These are phyloP conservation scores for Campopleginae sp. DNA, from an alignment of 2,888 invertebrate species.

Conservation along the genomic window DNA sequence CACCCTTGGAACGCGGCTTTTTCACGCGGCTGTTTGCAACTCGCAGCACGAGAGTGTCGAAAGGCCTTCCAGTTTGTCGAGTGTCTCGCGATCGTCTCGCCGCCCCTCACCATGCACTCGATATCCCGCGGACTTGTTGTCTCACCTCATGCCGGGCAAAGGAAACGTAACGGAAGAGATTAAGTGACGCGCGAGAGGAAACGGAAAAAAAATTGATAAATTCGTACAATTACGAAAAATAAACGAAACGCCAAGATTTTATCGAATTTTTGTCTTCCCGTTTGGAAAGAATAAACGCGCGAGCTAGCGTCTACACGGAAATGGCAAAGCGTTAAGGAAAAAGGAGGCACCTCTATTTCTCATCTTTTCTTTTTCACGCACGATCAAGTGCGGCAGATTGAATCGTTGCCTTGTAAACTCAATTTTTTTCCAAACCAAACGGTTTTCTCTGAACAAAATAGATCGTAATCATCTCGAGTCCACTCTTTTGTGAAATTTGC, in stretches of 20 bases:
- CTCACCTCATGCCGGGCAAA: neutral
- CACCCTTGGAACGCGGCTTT: constrained; percentile 33
- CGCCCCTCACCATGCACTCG: constrained; percentile 36
- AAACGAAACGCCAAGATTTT: neutral
- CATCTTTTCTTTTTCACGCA: neutral
- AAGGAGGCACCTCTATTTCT: neutral
- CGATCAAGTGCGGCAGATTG: neutral
- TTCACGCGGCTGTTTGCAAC: constrained; percentile 40
- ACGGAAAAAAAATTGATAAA: neutral
- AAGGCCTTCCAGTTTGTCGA: constrained; percentile 68
- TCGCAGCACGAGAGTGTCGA: constrained; percentile 66
- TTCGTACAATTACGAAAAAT: neutral
- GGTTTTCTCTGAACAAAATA: constrained; percentile 33
- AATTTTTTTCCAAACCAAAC: constrained; percentile 23
- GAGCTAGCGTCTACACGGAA: too few relatives aligned
- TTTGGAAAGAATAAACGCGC: too few relatives aligned
- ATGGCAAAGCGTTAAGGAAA: neutral
- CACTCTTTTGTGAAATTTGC: constrained; percentile 12
- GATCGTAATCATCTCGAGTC: constrained; percentile 56
- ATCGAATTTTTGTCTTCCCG: too few relatives aligned
- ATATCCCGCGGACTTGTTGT: constrained; percentile 34
- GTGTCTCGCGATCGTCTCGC: constrained; percentile 66
- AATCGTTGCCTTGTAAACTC: constrained; percentile 36
- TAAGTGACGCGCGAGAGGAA: neutral
- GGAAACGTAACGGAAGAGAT: neutral